These are phyloP conservation scores for Sabatieria punctata DNA, from an alignment of 2,888 invertebrate species.

Conservation along the genomic window DNA sequence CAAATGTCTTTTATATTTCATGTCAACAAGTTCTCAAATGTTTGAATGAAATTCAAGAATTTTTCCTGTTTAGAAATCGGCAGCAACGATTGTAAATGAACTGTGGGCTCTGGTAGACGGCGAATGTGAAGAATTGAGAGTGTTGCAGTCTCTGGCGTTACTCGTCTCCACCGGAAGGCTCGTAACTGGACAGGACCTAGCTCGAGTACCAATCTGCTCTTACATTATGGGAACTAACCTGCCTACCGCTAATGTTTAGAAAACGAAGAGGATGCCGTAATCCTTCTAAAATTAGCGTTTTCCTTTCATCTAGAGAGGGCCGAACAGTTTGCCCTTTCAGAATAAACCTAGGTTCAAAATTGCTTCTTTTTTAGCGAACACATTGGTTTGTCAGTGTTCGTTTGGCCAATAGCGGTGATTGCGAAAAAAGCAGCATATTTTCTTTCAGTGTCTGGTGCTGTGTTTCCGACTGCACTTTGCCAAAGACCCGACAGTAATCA, in stretches of 20 bases:
- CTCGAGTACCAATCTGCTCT: conserved; percentile 48
- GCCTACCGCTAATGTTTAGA: no score
- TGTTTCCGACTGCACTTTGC: conserved; percentile 92
- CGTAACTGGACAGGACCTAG: conserved; percentile 79
- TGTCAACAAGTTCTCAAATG: no score
- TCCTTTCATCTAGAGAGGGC: no score
- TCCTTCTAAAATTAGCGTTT: no score
- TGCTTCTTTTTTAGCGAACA: background rate
- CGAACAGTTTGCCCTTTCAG: conserved; percentile 8
- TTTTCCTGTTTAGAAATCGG: no score
- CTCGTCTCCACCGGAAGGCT: conserved; percentile 83
- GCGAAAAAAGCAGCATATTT: background rate
- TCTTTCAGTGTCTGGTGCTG: conserved; percentile 63
- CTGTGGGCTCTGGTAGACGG: conserved; percentile 81
- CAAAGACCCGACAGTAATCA: conserved; percentile 80
- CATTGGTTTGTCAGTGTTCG: background rate
- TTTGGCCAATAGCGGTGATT: background rate
- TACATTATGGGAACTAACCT: background rate
- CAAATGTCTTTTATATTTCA: no score
- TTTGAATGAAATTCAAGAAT: no score
- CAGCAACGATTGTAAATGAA: conserved; percentile 80
- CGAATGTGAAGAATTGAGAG: conserved; percentile 84
- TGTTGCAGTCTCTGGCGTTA: conserved; percentile 82
- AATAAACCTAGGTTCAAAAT: background rate
- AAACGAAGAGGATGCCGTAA: no score